A percentile compares a stretch with the other conserved stretches of the same genome.
Evolutionary conservation across 1,140 invertebrate species (phyloP).

Genomic region (Rhagoletis zephyria): DNA sequence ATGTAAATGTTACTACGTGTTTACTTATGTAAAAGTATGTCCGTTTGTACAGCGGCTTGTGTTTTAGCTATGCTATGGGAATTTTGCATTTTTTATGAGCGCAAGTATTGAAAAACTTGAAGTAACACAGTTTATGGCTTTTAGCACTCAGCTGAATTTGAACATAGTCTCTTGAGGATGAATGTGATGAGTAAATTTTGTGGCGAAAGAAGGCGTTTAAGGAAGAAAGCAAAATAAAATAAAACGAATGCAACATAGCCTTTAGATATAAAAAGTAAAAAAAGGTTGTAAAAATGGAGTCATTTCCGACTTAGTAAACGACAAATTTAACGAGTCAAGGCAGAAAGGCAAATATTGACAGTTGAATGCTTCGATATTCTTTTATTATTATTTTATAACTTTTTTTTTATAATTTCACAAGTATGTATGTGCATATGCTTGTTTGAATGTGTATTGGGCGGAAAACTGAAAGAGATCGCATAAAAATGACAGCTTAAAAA

Average conservation of each 20-base stretch:
- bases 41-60: not conserved
- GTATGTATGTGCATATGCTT: not conserved
- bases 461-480: not conserved
- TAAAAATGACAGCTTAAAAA: not conserved
- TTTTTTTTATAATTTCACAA: not conserved
- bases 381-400: constrained; percentile 18
- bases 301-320: not conserved
- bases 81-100: constrained; percentile 33
- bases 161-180: not conserved
- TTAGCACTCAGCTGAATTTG: not conserved
- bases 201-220: not conserved
- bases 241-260: constrained; percentile 8
- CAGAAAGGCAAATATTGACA: not conserved
- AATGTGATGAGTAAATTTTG: not conserved
- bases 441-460: not conserved
- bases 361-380: not conserved
- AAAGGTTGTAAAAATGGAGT: not conserved
- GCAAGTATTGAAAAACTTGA: constrained; percentile 15
- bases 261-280: too few species aligned
- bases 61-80: not conserved
- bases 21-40: constrained; percentile 46
- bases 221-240: not conserved
- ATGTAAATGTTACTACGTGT: constrained; percentile 35
- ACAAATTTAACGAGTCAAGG: constrained; percentile 21
- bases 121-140: constrained; percentile 12